phyloP scores from a whole-genome alignment of 53 echinoderm and acorn worm genomes.

The Pentamera pediparva region DNA sequence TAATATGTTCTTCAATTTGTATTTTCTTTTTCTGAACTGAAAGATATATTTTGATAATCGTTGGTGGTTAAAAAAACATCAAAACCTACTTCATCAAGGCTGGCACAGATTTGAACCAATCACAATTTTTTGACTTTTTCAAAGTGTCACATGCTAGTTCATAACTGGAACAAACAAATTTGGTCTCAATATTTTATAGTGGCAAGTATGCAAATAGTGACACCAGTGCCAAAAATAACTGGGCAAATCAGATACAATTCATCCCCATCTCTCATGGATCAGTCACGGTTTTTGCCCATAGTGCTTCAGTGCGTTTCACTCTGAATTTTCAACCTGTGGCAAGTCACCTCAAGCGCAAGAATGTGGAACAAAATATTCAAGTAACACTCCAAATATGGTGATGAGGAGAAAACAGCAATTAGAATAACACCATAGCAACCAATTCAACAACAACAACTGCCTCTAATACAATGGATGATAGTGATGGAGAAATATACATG shows the following conservation, averaged over 20 bases:
- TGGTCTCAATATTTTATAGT: too few relatives aligned
- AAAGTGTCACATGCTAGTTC: too few relatives aligned
- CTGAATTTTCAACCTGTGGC: too few relatives aligned
- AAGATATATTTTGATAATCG: background rate
- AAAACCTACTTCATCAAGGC: too few relatives aligned
- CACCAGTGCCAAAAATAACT: background rate
- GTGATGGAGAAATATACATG: background rate
- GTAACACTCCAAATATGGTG: constrained; percentile 28
- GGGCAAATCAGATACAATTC: background rate
- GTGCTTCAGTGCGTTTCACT: too few relatives aligned
- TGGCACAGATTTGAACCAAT: too few relatives aligned
- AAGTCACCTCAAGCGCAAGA: background rate
- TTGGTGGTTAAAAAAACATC: background rate
- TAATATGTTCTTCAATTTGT: background rate
- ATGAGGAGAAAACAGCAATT: constrained; percentile 26
- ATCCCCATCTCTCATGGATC: background rate
- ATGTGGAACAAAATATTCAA: background rate
- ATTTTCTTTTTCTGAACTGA: background rate
- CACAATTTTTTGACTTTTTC: too few relatives aligned
- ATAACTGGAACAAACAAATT: too few relatives aligned
- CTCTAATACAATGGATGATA: background rate
- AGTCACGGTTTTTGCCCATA: background rate
- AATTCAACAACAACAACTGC: background rate
- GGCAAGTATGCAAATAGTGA: too few relatives aligned
- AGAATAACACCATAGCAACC: background rate